phyloP scores from a whole-genome alignment of 2,113 vertebrate genomes.

The Rhagologus leucostigma region DNA sequence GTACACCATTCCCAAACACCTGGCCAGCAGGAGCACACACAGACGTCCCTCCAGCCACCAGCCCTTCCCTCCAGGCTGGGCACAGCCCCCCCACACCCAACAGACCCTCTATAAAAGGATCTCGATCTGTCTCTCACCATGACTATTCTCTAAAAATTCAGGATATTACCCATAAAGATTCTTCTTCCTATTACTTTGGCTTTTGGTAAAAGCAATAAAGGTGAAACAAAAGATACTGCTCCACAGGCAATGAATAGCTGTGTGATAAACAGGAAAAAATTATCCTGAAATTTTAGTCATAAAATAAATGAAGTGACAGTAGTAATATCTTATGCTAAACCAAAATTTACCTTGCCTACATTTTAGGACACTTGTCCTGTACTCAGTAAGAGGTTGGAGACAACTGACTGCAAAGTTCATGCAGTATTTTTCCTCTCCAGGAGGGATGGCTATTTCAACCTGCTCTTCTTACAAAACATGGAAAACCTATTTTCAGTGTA shows the following conservation, averaged over 20 bases:
- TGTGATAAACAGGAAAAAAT: neutral
- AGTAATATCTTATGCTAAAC: neutral
- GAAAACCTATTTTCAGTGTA: neutral
- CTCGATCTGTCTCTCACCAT: neutral
- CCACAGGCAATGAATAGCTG: neutral
- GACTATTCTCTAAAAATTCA: neutral
- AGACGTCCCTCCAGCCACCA: accelerated
- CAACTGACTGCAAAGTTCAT: neutral
- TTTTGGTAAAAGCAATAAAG: neutral
- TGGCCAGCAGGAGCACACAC: neutral
- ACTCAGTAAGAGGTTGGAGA: neutral
- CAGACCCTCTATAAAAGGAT: neutral
- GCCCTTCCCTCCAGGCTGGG: neutral
- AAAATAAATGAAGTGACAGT: neutral
- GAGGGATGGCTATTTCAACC: neutral
- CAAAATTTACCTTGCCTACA: neutral
- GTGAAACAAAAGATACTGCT: neutral
- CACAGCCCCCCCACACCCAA: neutral
- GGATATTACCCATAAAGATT: neutral
- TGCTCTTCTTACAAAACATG: neutral
- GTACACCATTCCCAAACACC: neutral
- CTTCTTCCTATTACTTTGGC: neutral
- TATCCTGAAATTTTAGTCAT: neutral
- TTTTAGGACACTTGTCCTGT: neutral
- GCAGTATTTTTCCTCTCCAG: neutral